These are phyloP conservation scores for Torymus texanus DNA, from an alignment of 2,888 invertebrate species.

Conservation along the genomic window DNA sequence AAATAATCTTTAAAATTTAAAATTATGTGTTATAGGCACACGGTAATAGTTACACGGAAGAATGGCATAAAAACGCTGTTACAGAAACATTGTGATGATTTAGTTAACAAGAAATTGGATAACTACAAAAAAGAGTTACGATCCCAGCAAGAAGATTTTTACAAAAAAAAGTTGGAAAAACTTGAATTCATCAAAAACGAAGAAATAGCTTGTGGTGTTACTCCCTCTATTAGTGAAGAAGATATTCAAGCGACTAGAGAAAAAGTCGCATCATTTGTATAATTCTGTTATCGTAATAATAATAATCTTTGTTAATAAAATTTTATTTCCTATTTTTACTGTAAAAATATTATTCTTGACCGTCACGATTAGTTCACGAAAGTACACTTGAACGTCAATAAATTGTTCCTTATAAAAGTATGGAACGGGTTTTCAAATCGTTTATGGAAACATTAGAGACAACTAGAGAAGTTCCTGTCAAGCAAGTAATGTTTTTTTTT, in stretches of 20 bases:
- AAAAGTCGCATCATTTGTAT: slow-evolving; percentile 76
- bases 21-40: slow-evolving; percentile 71
- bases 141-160: slow-evolving; percentile 83
- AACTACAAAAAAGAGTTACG: slow-evolving; percentile 82
- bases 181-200: slow-evolving; percentile 85
- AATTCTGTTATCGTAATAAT: slow-evolving; percentile 25
- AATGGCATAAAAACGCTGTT: slow-evolving; percentile 85
- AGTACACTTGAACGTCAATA: slow-evolving; percentile 14
- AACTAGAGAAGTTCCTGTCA: slow-evolving; percentile 38
- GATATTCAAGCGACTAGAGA: slow-evolving; percentile 81
- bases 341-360: too few species aligned
- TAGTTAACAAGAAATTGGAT: slow-evolving; percentile 80
- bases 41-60: slow-evolving; percentile 81
- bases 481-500: slow-evolving; percentile 23
- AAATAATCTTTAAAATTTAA: neutral
- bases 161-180: slow-evolving; percentile 83
- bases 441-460: slow-evolving; percentile 39
- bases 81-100: slow-evolving; percentile 82
- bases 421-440: slow-evolving; percentile 37
- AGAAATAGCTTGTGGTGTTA: slow-evolving; percentile 81
- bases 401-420: slow-evolving; percentile 35
- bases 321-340: too few species aligned
- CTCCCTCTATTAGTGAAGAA: slow-evolving; percentile 81
- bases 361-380: neutral
- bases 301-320: slow-evolving; percentile 30